Base-by-base conservation (phyloP, 2,113 vertebrate species). In the Furnarius figulus region DNA sequence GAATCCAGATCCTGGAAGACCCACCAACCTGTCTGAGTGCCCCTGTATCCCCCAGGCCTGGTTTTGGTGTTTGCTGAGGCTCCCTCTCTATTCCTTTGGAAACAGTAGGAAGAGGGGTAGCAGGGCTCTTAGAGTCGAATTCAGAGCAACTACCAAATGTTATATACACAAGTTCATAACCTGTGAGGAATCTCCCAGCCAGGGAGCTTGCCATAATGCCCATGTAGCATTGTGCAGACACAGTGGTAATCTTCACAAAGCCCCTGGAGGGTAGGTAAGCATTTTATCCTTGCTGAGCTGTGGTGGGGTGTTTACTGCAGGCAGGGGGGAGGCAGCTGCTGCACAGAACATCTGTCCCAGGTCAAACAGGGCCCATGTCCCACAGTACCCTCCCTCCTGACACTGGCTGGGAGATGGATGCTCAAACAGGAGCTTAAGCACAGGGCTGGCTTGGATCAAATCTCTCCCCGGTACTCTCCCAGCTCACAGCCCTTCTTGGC, bases 41-140 rank as follows among this genome's bases (percentile, higher is more conserved):
- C 52, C 56, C 49, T 0, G 0, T 35, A 30, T 17, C 13, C 0
- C 0, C 44, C 53, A 59, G n/a, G 31, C 31, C 46, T 42, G 23
- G 1, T 30, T 35, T 4, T 17, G 22, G 28, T 2, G 0, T n/a
- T 40, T 53, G 56, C 30, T 23, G 42, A 30, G 17, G 8, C 8
- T 81, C 37, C 35, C 14, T 62, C 23, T 81, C 30, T 28, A 1
- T 56, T 56, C 61, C 47, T 47, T 27, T 17, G 55, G 21, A 42
- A 93, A 39, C 30, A 53, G 49, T 22, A 56, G 70, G 16, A 74
- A 25, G 44, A 62, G 7, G 7, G 27, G 23, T 8, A 56, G 31
- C 31, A 56, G 19, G 8, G 55, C 13, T 56, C 31, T 56, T 50
- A 50, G 49, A 50, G 49, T 5, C 37, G 40, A 8, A 20, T 84